A percentile compares a stretch with the other conserved stretches of the same genome.
Evolutionary conservation across 2,888 invertebrate genomes (phyloP).

Genomic region (Nephrotoma guestfalica): DNA sequence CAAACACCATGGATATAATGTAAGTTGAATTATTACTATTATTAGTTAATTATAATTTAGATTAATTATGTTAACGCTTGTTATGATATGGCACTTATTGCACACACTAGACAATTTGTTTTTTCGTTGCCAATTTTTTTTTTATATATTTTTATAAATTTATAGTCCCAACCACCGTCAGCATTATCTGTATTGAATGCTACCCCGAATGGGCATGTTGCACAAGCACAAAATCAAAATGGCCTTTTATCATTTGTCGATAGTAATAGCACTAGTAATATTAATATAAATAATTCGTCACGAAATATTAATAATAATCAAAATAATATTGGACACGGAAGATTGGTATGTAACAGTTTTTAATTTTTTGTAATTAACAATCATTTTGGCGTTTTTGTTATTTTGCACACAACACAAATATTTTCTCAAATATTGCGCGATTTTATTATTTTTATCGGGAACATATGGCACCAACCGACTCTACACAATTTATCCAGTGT

Average conservation of each 20-base stretch:
- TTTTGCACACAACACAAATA: background rate
- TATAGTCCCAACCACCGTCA: conserved; percentile 18
- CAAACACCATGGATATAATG: conserved; percentile 8
- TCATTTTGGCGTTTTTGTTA: background rate
- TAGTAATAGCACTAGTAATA: conserved; percentile 4
- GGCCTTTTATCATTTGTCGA: conserved; percentile 19
- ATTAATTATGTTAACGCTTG: too few species aligned
- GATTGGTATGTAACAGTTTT: conserved; percentile 17
- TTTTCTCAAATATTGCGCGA: background rate
- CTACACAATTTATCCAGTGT: background rate
- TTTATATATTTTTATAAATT: conserved; percentile 5
- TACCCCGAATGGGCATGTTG: conserved; percentile 18
- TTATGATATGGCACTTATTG: background rate
- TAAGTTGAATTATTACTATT: background rate
- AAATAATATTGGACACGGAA: conserved; percentile 15
- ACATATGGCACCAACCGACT: background rate
- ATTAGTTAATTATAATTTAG: too few species aligned
- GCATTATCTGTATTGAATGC: conserved; percentile 19
- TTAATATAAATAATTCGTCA: background rate
- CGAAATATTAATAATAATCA: background rate
- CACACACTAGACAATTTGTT: conserved; percentile 3
- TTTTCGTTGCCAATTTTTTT: conserved; percentile 11
- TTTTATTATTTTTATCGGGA: background rate
- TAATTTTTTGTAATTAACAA: conserved; percentile 3
- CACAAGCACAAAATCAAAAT: conserved; percentile 17